These are phyloP conservation scores for Theonella swinhoei DNA, from an alignment of 37 sponge, comb jelly and placozoan genomes.

Conservation along the genomic window DNA sequence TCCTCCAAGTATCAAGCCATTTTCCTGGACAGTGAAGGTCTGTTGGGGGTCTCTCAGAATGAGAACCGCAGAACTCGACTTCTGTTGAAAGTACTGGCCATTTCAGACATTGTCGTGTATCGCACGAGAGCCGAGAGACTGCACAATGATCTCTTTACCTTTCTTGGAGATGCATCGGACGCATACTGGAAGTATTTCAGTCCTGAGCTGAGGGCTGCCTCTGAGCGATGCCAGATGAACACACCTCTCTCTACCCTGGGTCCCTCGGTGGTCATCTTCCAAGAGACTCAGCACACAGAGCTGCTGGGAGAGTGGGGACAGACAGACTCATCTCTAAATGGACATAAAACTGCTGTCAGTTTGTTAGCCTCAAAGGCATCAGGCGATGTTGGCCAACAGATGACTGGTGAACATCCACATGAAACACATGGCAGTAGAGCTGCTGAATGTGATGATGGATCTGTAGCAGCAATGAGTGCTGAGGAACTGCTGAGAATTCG, in stretches of 20 bases:
- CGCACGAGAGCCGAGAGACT: constrained; percentile 91
- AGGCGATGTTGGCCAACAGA: background rate
- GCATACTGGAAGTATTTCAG: constrained; percentile 86
- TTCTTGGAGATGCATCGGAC: constrained; percentile 89
- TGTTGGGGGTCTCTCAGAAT: constrained; percentile 77
- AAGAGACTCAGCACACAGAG: constrained; percentile 91
- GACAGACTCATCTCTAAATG: too few species aligned
- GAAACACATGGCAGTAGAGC: too few species aligned
- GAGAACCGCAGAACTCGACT: constrained; percentile 79
- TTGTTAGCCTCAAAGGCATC: background rate
- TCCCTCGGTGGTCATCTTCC: constrained; percentile 88
- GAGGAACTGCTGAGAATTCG: constrained; percentile 64
- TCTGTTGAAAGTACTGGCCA: constrained; percentile 88
- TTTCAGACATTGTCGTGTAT: constrained; percentile 94
- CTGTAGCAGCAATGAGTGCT: constrained; percentile 43
- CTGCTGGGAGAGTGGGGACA: constrained; percentile 41
- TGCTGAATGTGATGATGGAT: background rate
- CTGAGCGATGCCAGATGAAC: constrained; percentile 55
- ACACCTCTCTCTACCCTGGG: constrained; percentile 73
- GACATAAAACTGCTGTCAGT: background rate
- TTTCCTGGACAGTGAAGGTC: constrained; percentile 91
- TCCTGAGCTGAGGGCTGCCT: constrained; percentile 68
- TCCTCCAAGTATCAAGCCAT: constrained; percentile 54
- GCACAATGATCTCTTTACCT: constrained; percentile 93
- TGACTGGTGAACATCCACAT: too few species aligned